Evolutionary conservation across 2,888 invertebrate genomes (phyloP).

Genomic region (Dynastes hyllus): DNA sequence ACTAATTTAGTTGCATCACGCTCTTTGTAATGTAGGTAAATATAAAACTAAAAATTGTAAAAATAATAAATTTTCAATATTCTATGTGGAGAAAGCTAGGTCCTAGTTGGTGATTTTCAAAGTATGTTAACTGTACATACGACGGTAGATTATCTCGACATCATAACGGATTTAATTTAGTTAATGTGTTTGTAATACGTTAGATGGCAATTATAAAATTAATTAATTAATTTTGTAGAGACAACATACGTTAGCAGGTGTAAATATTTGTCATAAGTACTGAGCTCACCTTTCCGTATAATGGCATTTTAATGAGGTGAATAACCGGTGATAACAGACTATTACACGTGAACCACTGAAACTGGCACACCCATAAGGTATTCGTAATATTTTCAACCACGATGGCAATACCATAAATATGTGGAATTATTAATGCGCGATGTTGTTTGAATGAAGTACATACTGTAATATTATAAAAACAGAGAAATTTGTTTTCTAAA

Average conservation of each 20-base stretch:
- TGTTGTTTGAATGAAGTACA: too few relatives aligned
- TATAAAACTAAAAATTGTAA: too few relatives aligned
- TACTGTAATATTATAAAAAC: too few relatives aligned
- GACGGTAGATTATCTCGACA: too few relatives aligned
- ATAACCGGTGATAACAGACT: neutral
- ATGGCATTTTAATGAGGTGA: slow-evolving; percentile 1
- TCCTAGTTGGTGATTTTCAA: too few relatives aligned
- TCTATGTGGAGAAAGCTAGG: too few relatives aligned
- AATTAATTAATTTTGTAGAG: slow-evolving; percentile 21
- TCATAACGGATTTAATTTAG: slow-evolving; percentile 26
- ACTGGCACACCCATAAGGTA: neutral
- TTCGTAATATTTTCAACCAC: neutral
- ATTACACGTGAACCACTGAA: neutral
- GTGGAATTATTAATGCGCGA: neutral
- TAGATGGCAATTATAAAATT: slow-evolving; percentile 25
- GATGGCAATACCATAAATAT: neutral
- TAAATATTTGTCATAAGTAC: slow-evolving; percentile 38
- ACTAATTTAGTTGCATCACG: too few relatives aligned
- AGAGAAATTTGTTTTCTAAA: too few relatives aligned
- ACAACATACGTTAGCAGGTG: slow-evolving; percentile 4
- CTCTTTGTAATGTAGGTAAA: too few relatives aligned
- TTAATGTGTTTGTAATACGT: slow-evolving; percentile 28
- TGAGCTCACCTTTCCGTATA: slow-evolving; percentile 8
- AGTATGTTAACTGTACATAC: too few relatives aligned
- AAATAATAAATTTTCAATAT: too few relatives aligned